Conservation (phyloP, 2,888 invertebrate genomes). For the Atethmia centrago region DNA sequence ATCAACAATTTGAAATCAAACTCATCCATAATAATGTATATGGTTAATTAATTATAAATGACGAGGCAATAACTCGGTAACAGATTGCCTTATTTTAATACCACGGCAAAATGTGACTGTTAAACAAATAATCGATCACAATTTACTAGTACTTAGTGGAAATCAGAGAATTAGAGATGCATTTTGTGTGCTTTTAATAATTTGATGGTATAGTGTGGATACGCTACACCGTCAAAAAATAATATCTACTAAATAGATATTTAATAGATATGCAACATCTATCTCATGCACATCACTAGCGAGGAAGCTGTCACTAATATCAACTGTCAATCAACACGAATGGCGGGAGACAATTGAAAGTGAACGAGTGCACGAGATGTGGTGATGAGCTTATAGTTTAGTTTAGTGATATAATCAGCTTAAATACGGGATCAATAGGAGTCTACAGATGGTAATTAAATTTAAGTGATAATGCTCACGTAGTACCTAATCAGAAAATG, state of each 20-base stretch:
- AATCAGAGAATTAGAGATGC: background rate
- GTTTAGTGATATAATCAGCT: background rate
- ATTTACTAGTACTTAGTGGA: background rate
- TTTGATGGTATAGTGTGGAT: background rate
- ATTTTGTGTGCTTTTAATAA: background rate
- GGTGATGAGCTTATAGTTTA: background rate
- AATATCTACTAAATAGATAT: no score
- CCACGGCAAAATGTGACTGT: background rate
- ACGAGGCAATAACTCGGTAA: background rate
- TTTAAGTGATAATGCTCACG: no score
- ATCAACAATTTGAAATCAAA: conserved; percentile 22
- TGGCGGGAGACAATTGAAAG: no score
- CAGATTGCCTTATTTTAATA: conserved; percentile 30
- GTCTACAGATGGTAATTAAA: no score
- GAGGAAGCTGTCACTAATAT: no score
- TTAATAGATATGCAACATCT: no score
- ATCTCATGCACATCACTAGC: no score
- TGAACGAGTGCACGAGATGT: no score
- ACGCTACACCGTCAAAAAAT: no score
- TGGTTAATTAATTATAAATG: conserved; percentile 28
- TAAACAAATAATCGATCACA: conserved; percentile 19
- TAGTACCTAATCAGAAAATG: no score
- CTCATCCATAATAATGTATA: conserved; percentile 16
- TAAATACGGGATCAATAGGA: no score
- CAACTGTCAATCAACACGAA: no score